phyloP scores from a whole-genome alignment of 2,888 invertebrate genomes.

The Oscheius sp. region DNA sequence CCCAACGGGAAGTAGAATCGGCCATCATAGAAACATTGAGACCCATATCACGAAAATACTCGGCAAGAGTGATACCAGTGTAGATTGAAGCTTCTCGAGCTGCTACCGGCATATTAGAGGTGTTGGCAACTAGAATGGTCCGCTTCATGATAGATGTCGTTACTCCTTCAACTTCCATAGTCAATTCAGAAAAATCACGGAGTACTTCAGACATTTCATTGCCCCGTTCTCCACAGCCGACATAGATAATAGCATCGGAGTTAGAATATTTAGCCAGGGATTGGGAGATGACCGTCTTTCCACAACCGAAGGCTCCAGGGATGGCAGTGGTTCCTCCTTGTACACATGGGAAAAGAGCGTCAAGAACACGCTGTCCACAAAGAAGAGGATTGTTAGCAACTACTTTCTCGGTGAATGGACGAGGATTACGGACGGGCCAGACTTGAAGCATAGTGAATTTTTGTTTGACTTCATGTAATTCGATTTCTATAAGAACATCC shows the following conservation, averaged over 20 bases:
- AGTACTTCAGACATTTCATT: slow-evolving; percentile 99
- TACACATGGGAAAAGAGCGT: slow-evolving; percentile 93
- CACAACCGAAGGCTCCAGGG: slow-evolving; percentile 93
- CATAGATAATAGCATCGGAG: slow-evolving; percentile 98
- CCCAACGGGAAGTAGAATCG: slow-evolving; percentile 99
- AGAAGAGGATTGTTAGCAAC: slow-evolving; percentile 97
- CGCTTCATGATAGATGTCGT: slow-evolving; percentile 99
- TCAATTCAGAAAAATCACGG: slow-evolving; percentile 96
- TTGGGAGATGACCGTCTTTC: slow-evolving; percentile 99
- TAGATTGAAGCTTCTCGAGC: slow-evolving; percentile 99
- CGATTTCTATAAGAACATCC: slow-evolving; percentile 94
- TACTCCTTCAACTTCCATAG: slow-evolving; percentile 91
- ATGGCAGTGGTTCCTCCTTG: slow-evolving; percentile 70
- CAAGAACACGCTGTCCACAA: slow-evolving; percentile 96
- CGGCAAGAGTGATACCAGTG: slow-evolving; percentile 94
- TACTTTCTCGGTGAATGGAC: slow-evolving; percentile 95
- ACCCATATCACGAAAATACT: slow-evolving; percentile 88
- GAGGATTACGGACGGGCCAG: slow-evolving; percentile 98
- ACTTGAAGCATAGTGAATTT: slow-evolving; percentile 91
- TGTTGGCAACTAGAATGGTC: slow-evolving; percentile 97
- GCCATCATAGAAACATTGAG: slow-evolving; percentile 99
- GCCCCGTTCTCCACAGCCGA: slow-evolving; percentile 98
- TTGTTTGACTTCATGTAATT: slow-evolving; percentile 93
- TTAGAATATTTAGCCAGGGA: slow-evolving; percentile 98
- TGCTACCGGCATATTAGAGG: slow-evolving; percentile 99